Evolutionary conservation across 2,113 vertebrate species (phyloP).

Genomic region (Ptilorrhoa leucosticta): DNA sequence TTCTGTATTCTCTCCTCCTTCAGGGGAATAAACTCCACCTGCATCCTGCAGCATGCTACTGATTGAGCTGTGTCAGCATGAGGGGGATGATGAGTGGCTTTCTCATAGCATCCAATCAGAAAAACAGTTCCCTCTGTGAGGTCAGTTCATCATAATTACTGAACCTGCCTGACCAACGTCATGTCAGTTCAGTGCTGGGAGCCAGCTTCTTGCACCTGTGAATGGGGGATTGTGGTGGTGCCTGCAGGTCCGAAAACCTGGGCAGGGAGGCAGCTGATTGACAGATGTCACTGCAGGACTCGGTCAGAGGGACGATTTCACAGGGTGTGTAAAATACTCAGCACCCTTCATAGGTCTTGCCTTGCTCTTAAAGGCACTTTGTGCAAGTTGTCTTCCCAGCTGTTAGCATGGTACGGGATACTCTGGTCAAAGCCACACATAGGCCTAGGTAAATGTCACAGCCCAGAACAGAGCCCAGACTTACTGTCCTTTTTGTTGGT

Average conservation of each 20-base stretch:
- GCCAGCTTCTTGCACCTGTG: neutral
- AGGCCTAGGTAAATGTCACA: neutral
- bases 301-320: accelerated
- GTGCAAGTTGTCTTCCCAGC: neutral
- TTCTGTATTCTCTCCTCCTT: neutral
- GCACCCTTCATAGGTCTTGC: accelerated
- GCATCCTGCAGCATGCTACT: neutral
- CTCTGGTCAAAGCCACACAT: neutral
- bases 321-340: neutral
- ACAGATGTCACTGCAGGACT: neutral
- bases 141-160: neutral
- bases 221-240: neutral
- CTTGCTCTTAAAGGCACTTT: neutral
- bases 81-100: neutral
- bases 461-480: neutral
- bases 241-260: neutral
- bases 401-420: neutral
- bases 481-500: neutral
- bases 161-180: neutral
- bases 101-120: neutral
- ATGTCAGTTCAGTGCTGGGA: neutral
- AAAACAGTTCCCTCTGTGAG: neutral
- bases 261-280: neutral
- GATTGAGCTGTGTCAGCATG: neutral
- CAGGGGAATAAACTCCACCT: neutral